Evolutionary conservation across 1,140 invertebrate species (phyloP).

Genomic region (Scaptomyza montana): DNA sequence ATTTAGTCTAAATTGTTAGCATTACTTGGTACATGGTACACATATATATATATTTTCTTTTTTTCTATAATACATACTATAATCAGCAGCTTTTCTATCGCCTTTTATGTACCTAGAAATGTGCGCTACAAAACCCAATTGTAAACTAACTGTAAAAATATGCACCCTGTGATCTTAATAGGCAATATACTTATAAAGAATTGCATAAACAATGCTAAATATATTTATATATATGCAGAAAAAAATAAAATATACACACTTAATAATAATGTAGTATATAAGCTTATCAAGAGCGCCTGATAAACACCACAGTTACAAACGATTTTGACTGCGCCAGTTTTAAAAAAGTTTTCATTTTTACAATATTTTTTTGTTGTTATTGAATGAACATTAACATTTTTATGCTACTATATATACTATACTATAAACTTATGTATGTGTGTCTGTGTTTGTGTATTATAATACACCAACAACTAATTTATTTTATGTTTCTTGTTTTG

Average conservation of each 20-base stretch:
- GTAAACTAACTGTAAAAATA: constrained; percentile 27
- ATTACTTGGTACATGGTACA: background rate
- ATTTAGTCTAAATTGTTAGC: background rate
- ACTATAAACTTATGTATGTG: constrained; percentile 6
- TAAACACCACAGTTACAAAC: background rate
- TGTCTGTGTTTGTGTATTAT: constrained; percentile 15
- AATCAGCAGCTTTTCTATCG: constrained; percentile 13
- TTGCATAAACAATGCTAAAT: background rate
- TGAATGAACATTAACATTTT: constrained; percentile 4
- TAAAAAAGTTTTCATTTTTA: background rate
- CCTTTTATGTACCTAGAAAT: constrained; percentile 26
- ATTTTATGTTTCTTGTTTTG: constrained; percentile 40
- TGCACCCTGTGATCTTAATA: constrained; percentile 34
- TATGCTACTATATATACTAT: constrained; percentile 3
- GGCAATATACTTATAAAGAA: constrained; percentile 6
- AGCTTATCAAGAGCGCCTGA: constrained; percentile 19
- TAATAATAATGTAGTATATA: constrained; percentile 7
- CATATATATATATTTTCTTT: constrained; percentile 5
- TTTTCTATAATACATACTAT: too few species aligned
- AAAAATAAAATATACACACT: constrained; percentile 7
- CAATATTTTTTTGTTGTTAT: constrained; percentile 4
- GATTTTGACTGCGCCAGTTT: constrained; percentile 73
- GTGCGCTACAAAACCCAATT: constrained; percentile 25
- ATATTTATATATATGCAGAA: background rate
- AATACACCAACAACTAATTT: constrained; percentile 29